Evolutionary conservation across 2,888 invertebrate species (phyloP).

Genomic region (Agriotes lineatus): DNA sequence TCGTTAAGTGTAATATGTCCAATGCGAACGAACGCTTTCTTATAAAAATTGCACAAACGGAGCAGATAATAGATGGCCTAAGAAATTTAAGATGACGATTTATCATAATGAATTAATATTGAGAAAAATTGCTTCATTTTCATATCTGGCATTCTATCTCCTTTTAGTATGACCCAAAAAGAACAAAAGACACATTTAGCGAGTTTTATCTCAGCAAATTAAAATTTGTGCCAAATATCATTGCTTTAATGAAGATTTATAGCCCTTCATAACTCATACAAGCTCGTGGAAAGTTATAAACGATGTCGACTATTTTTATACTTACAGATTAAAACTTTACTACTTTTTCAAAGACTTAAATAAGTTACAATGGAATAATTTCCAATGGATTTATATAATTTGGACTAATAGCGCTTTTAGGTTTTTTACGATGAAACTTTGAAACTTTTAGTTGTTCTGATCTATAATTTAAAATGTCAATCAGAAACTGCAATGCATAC

Average conservation of each 20-base stretch:
- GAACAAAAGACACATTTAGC: constrained; percentile 37
- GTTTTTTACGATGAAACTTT: too few species aligned
- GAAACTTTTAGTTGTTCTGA: too few species aligned
- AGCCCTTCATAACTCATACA: constrained; percentile 34
- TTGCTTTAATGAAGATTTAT: constrained; percentile 47
- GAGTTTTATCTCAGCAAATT: constrained; percentile 45
- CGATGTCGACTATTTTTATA: constrained; percentile 22
- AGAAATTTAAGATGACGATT: constrained; percentile 30
- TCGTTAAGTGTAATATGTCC: neutral
- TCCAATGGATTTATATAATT: too few species aligned
- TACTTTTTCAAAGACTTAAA: neutral
- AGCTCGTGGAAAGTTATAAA: constrained; percentile 26
- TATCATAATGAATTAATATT: constrained; percentile 37
- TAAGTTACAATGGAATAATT: neutral
- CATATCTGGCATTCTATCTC: constrained; percentile 25
- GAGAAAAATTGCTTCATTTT: constrained; percentile 39
- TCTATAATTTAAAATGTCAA: too few species aligned
- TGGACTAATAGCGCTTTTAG: too few species aligned
- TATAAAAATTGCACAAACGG: constrained; percentile 15
- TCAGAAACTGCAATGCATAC: too few species aligned
- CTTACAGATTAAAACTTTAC: constrained; percentile 4
- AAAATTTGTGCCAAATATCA: constrained; percentile 47
- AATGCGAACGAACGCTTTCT: constrained; percentile 19
- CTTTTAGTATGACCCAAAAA: constrained; percentile 19
- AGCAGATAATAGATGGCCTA: constrained; percentile 17